Conservation (phyloP, 2,113 vertebrate genomes). For the Hydropotes inermis region DNA sequence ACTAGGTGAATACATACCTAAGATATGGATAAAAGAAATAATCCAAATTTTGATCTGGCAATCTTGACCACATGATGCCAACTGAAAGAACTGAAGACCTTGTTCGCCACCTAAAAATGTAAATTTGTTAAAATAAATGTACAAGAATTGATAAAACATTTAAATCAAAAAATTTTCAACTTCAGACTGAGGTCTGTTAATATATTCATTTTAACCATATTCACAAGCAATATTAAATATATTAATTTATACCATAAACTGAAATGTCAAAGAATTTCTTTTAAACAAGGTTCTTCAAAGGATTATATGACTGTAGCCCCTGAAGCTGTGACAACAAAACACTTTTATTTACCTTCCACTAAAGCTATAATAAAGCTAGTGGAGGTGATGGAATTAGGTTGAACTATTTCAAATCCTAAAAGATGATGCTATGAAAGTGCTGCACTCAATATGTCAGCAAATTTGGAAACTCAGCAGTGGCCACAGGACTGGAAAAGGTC, state of each 20-base stretch:
- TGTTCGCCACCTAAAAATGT: conserved; percentile 77
- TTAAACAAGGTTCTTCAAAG: background rate
- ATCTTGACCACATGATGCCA: conserved; percentile 94
- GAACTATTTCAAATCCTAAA: background rate
- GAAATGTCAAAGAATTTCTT: background rate
- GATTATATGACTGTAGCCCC: background rate
- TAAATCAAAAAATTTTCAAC: background rate
- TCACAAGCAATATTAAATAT: background rate
- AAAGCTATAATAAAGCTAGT: background rate
- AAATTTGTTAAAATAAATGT: conserved; percentile 54
- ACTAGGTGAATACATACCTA: conserved; percentile 82
- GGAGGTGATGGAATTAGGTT: background rate
- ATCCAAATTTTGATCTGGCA: conserved; percentile 89
- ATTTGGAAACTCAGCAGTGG: background rate
- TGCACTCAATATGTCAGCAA: background rate
- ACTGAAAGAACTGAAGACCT: conserved; percentile 79
- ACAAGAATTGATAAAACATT: background rate
- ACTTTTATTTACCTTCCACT: background rate
- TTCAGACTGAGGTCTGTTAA: background rate
- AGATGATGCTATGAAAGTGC: background rate
- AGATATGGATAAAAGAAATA: conserved; percentile 79
- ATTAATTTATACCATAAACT: background rate
- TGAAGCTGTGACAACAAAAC: background rate
- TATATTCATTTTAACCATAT: background rate
- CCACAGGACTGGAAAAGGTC: background rate